Evolutionary conservation across 35 echinoderm and acorn worm genomes (phyloP).

Genomic region (Acanthaster planci): DNA sequence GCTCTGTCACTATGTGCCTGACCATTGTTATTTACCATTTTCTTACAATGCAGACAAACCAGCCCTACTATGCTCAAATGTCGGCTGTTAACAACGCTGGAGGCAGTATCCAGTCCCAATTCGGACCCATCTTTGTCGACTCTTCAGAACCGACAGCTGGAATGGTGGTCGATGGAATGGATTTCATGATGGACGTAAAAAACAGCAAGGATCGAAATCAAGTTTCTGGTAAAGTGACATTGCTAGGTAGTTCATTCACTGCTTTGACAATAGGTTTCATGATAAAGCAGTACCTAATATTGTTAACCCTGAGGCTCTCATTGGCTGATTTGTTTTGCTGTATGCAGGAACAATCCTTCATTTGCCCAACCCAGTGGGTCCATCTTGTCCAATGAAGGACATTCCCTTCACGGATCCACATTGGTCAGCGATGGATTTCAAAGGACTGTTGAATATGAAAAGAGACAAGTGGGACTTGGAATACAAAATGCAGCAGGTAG

Average conservation of each 20-base stretch:
- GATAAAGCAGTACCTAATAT: too few relatives aligned
- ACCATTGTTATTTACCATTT: neutral
- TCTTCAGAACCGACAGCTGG: neutral
- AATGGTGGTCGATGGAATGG: conserved; percentile 43
- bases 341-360: conserved; percentile 37
- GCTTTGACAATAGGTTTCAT: too few relatives aligned
- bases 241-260: too few relatives aligned
- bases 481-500: conserved; percentile 10
- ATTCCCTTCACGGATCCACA: neutral
- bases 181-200: conserved; percentile 32
- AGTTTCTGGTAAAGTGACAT: conserved; percentile 10
- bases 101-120: neutral
- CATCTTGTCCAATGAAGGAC: neutral
- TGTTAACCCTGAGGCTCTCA: too few relatives aligned
- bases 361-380: conserved; percentile 1
- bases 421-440: conserved; percentile 1
- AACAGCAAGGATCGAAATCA: neutral
- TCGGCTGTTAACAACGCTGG: conserved; percentile 29
- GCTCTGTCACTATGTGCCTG: neutral
- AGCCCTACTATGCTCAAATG: conserved; percentile 36
- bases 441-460: conserved; percentile 34
- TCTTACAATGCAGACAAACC: neutral
- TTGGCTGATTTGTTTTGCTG: too few relatives aligned
- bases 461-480: conserved; percentile 9
- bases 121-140: conserved; percentile 37